A percentile compares a stretch with the other conserved stretches of the same genome.
Evolutionary conservation across 1,140 invertebrate genomes (phyloP).

Genomic region (Monomorium pharaonis): DNA sequence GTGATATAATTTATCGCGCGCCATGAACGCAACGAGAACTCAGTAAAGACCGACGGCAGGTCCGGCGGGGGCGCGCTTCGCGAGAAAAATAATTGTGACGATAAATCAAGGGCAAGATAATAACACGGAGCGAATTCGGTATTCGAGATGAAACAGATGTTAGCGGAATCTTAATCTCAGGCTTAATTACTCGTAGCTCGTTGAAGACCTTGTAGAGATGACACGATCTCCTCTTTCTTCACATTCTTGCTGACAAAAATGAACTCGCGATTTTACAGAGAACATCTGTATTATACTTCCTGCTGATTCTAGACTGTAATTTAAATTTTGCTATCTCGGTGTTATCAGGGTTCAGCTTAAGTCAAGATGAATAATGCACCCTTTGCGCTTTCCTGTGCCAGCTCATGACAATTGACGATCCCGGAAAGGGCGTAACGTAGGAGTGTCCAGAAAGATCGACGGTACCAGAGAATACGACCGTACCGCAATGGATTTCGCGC

Average conservation of each 20-base stretch:
- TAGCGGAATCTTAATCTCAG: constrained; percentile 7
- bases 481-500: background rate
- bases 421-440: constrained; percentile 57
- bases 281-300: background rate
- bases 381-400: background rate
- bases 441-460: constrained; percentile 40
- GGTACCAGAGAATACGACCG: background rate
- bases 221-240: background rate
- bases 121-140: background rate
- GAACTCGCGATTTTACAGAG: background rate
- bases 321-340: background rate
- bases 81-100: background rate
- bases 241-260: background rate
- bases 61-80: background rate
- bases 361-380: background rate
- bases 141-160: background rate
- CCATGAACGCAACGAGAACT: background rate
- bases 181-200: background rate
- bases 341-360: background rate
- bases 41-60: background rate
- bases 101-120: background rate
- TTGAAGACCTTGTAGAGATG: background rate
- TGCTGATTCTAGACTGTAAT: background rate
- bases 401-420: background rate
- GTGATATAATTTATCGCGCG: background rate